Percentiles rank a stretch among this genome's conserved stretches.
These are phyloP conservation scores for Micrasema longulum DNA, from an alignment of 1,140 invertebrate genomes.

Conservation along the genomic window DNA sequence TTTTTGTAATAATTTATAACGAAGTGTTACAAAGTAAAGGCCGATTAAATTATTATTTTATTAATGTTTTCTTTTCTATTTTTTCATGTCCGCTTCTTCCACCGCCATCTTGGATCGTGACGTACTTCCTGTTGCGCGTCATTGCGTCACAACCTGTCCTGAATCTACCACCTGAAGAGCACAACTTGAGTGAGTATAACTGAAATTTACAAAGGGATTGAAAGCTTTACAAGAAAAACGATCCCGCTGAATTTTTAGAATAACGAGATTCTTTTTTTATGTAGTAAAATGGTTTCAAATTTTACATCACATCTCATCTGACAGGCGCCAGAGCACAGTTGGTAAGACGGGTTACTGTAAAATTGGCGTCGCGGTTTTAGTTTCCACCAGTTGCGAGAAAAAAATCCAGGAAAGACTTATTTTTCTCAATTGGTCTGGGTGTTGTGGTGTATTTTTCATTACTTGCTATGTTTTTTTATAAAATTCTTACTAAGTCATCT, in stretches of 20 bases:
- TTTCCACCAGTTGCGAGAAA: too few relatives aligned
- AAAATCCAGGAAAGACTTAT: too few relatives aligned
- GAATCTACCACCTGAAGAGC: slow-evolving; percentile 41
- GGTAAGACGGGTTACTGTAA: too few relatives aligned
- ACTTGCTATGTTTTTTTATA: too few relatives aligned
- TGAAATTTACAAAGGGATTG: neutral
- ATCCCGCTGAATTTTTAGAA: neutral
- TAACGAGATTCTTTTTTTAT: neutral
- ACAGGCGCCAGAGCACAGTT: too few relatives aligned
- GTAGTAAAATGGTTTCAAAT: neutral
- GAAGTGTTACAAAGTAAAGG: too few relatives aligned
- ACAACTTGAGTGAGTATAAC: slow-evolving; percentile 52
- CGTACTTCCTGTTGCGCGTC: slow-evolving; percentile 20
- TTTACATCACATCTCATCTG: neutral
- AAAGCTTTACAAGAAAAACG: neutral
- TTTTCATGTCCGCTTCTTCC: slow-evolving; percentile 15
- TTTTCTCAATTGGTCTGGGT: too few relatives aligned
- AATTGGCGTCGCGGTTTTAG: too few relatives aligned
- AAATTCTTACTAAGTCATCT: too few relatives aligned
- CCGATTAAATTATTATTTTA: neutral
- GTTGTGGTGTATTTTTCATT: too few relatives aligned
- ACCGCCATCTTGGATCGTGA: slow-evolving; percentile 13
- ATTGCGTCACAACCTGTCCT: slow-evolving; percentile 1
- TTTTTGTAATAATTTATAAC: too few relatives aligned
- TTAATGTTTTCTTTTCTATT: slow-evolving; percentile 1